Base-by-base conservation (phyloP, 2,797 vertebrate species). In the Megalops cyprinoides region DNA sequence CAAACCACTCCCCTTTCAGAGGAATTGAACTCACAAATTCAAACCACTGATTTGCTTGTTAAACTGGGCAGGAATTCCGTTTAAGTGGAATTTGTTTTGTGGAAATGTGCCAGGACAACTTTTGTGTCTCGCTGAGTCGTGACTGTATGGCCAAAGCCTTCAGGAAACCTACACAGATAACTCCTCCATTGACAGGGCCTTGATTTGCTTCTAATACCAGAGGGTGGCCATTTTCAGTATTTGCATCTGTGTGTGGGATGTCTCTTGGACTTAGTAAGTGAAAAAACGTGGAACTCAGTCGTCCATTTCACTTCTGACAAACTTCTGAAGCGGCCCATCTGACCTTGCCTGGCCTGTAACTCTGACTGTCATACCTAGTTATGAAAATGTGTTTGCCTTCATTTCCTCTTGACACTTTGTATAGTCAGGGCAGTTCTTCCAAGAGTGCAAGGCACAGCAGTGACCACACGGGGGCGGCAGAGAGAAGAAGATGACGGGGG, bases 361-460 rank as follows among this genome's bases (percentile, higher is more conserved):
- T 6, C 2, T 56, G 53, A 56, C 49, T 15, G 18, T 53, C 23
- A 28, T 25, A n/a, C 58, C 4, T 25, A 58, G 56, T 25, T 58
- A 1, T n/a, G 2, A 15, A 53, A 53, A 53, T 53, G 51, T 12
- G 51, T 15, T 53, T 1, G 4, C 46, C 46, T 48, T 48, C 48
- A 48, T 4, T 48, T 48, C 10, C 46, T 10, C 46, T 48, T 48
- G 10, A 48, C 10, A 4, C 10, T 4, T 48, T 48, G 46, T 48
- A 48, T 46, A 10, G 4, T 15, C 18, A 15, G 2, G 14, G 51
- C 1, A 14, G 48, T 48, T 48, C 10, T 48, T 48, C n/a, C n/a
- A n/a, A 48, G 34, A 28, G 44, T 51, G 79, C 73, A 37, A 79
- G 25, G 74, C 71, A 46, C 39, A 25, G 15, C 81, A 88, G 88